phyloP scores from a whole-genome alignment of 2,888 invertebrate species.

The Melinaea marsaeus region DNA sequence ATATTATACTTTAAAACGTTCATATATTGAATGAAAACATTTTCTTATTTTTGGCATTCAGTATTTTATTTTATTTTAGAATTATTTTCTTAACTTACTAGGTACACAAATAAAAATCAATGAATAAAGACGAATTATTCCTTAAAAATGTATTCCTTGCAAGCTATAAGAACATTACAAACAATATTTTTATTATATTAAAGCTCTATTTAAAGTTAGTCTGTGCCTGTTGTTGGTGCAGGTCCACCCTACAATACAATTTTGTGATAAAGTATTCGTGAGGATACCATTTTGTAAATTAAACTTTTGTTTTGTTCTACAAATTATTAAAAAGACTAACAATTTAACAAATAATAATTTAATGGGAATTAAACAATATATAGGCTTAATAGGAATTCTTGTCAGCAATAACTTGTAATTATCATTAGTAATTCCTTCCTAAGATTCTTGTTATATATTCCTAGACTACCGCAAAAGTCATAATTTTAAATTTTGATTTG shows the following conservation, averaged over 20 bases:
- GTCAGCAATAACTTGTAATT: no score
- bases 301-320: slow-evolving; percentile 4
- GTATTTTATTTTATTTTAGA: background rate
- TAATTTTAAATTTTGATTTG: no score
- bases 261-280: slow-evolving; percentile 8
- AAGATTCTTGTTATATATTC: no score
- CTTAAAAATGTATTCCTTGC: background rate
- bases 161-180: background rate
- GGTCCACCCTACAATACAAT: slow-evolving; percentile 8
- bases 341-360: background rate
- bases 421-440: no score
- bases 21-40: no score
- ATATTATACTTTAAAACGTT: background rate
- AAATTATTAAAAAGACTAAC: slow-evolving; percentile 1
- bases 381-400: no score
- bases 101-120: background rate
- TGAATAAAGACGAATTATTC: background rate
- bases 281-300: slow-evolving; percentile 7
- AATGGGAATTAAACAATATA: background rate
- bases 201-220: background rate
- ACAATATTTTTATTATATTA: background rate
- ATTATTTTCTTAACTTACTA: background rate
- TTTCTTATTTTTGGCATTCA: background rate
- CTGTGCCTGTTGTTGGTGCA: slow-evolving; percentile 1
- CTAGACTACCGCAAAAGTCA: no score